These are phyloP conservation scores for Callitettix versicolor DNA, from an alignment of 1,140 invertebrate species.

Conservation along the genomic window DNA sequence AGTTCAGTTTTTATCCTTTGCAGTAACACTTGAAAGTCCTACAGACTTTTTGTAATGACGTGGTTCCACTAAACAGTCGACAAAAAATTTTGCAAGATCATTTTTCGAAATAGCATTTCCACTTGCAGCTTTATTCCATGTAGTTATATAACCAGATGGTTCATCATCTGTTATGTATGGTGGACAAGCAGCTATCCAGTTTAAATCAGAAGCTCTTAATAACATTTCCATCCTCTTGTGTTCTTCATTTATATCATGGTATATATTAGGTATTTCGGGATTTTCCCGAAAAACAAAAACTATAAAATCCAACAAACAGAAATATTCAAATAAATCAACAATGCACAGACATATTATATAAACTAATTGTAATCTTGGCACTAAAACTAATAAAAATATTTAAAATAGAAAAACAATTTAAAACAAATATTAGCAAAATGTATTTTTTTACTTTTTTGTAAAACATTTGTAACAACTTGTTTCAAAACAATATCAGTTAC, in stretches of 20 bases:
- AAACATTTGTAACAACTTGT: too few species aligned
- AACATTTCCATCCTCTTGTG: conserved; percentile 64
- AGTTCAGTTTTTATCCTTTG: too few species aligned
- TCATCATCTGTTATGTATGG: conserved; percentile 61
- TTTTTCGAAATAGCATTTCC: conserved; percentile 44
- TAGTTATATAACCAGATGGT: conserved; percentile 17
- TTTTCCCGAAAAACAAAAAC: conserved; percentile 65
- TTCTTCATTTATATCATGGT: conserved; percentile 59
- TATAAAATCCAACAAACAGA: conserved; percentile 29
- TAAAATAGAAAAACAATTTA: too few species aligned
- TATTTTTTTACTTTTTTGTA: too few species aligned
- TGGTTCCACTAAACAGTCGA: conserved; percentile 51
- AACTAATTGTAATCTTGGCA: too few species aligned
- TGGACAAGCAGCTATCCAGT: conserved; percentile 69
- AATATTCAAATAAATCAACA: too few species aligned
- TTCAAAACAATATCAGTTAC: too few species aligned
- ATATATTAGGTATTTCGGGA: conserved; percentile 58
- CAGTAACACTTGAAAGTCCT: conserved; percentile 39
- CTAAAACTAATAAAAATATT: too few species aligned
- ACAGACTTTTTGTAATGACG: conserved; percentile 57
- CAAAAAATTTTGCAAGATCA: conserved; percentile 62
- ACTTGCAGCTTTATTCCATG: conserved; percentile 21
- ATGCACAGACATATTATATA: too few species aligned
- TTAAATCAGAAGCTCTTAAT: conserved; percentile 49
- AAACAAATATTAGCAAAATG: too few species aligned